These are phyloP conservation scores for Pempheris klunzingeri DNA, from an alignment of 2,797 vertebrate genomes.

Conservation along the genomic window DNA sequence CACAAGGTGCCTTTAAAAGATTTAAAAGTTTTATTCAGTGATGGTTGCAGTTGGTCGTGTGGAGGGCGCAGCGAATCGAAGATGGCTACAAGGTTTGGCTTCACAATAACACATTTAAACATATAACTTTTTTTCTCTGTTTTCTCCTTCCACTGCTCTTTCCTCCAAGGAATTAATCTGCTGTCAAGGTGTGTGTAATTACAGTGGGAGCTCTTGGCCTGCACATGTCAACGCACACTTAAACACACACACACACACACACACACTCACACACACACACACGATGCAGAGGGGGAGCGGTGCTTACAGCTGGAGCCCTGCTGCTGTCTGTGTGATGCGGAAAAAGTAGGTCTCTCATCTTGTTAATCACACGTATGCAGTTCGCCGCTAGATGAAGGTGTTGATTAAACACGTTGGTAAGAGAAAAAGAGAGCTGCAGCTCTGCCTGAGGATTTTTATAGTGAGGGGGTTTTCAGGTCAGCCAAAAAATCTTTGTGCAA, in stretches of 20 bases:
- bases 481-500: not conserved
- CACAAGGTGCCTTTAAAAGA: not conserved
- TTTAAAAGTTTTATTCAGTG: not conserved
- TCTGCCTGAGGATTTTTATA: conserved; percentile 14
- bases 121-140: conserved; percentile 6
- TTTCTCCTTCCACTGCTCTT: conserved; percentile 6
- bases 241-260: conserved; percentile 20
- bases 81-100: not conserved
- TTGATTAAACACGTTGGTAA: conserved; percentile 70
- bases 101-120: not conserved
- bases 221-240: conserved; percentile 19
- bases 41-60: not conserved
- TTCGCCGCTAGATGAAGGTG: conserved; percentile 63
- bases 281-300: conserved; percentile 28
- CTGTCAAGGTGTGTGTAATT: conserved; percentile 67
- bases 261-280: conserved; percentile 7
- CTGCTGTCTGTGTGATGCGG: conserved; percentile 58
- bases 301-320: conserved; percentile 64
- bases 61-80: not conserved
- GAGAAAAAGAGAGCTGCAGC: conserved; percentile 32
- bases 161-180: conserved; percentile 52
- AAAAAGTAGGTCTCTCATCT: conserved; percentile 75
- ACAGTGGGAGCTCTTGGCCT: conserved; percentile 48
- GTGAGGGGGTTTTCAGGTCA: conserved; percentile 37
- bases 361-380: conserved; percentile 73